Conservation (phyloP, 2,797 vertebrate genomes). For the Australoheros facetus region DNA sequence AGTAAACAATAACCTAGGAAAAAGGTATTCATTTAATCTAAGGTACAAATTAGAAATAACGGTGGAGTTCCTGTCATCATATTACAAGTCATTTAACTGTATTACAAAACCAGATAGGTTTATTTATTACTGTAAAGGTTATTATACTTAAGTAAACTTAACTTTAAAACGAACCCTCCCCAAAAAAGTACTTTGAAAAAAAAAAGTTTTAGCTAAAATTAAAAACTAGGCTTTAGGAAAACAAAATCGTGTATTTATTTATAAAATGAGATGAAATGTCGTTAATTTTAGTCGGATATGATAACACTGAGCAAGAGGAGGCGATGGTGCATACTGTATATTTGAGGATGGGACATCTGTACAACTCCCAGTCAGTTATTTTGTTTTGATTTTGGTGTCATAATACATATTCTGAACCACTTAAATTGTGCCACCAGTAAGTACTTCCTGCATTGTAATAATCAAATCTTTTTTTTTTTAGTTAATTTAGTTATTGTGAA, state of each 20-base stretch:
- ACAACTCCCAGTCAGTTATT: neutral
- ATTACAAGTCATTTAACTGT: neutral
- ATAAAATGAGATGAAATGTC: neutral
- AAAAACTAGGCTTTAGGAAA: neutral
- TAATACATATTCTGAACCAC: neutral
- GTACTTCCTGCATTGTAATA: neutral
- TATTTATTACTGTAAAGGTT: neutral
- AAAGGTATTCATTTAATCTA: no score
- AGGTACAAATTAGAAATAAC: no score
- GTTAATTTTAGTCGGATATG: neutral
- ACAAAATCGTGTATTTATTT: no score
- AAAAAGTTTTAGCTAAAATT: neutral
- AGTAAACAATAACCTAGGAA: no score
- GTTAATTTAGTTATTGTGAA: neutral
- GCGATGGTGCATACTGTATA: no score
- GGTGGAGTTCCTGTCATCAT: no score
- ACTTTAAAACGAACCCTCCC: fast-evolving
- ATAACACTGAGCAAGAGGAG: no score
- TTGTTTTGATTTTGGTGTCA: neutral
- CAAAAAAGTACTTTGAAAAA: neutral
- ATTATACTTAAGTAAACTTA: neutral
- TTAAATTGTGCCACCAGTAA: neutral
- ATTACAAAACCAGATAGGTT: neutral
- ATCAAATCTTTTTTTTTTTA: neutral
- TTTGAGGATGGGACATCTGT: no score